Conservation (phyloP, 2,888 invertebrate genomes). For the Trichacis sp. region DNA sequence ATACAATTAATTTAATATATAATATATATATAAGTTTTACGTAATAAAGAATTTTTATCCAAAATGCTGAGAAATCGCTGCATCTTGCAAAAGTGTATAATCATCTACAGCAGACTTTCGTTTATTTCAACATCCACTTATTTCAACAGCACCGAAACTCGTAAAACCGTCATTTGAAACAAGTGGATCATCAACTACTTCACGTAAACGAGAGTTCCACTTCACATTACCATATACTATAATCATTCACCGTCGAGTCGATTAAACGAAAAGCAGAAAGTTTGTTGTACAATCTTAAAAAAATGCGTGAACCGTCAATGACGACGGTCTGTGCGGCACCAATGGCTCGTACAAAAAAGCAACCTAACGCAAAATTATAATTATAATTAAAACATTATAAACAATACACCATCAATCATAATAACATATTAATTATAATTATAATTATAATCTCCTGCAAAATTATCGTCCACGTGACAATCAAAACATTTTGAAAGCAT, state of each 20-base stretch:
- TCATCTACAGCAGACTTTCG: slow-evolving; percentile 14
- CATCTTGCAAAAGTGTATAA: slow-evolving; percentile 50
- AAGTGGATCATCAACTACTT: neutral
- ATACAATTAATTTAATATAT: slow-evolving; percentile 1
- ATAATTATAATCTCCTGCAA: no score
- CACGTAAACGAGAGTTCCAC: no score
- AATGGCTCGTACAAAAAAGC: neutral
- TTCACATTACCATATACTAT: no score
- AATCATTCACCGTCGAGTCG: no score
- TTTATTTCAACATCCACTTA: neutral
- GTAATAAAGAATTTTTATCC: slow-evolving; percentile 40
- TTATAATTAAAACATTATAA: no score
- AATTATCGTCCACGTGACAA: no score
- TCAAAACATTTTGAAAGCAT: no score
- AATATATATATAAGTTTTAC: neutral
- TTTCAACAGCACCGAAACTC: neutral
- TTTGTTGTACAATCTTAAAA: neutral
- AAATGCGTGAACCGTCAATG: slow-evolving; percentile 30
- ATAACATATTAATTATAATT: no score
- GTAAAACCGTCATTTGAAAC: no score
- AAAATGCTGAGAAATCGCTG: slow-evolving; percentile 59
- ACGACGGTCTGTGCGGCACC: neutral
- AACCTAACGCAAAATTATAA: no score
- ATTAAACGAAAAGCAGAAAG: neutral
- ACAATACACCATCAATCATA: no score